Percentiles rank a stretch among this genome's conserved stretches.
These are phyloP conservation scores for Chrysogorgia sp. DNA, from an alignment of 92 coral and sea anemone species.

Conservation along the genomic window DNA sequence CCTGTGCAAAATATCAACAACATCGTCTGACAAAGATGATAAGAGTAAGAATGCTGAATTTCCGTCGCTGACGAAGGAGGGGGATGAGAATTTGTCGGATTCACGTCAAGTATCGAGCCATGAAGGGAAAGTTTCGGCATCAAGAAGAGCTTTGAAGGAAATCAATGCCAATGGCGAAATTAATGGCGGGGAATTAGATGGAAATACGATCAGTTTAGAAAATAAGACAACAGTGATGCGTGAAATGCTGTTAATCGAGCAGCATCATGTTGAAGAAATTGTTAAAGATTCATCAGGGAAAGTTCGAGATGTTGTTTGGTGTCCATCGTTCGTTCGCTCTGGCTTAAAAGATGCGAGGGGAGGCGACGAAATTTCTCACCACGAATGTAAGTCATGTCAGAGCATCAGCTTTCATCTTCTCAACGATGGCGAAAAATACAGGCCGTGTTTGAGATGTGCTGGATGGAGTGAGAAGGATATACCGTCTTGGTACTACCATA, in stretches of 20 bases:
- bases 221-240: not conserved
- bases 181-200: not conserved
- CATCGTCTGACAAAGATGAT: not conserved
- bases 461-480: conserved; percentile 29
- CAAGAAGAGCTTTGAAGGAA: conserved; percentile 13
- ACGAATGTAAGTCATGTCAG: conserved; percentile 26
- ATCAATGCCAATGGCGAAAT: not conserved
- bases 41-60: not conserved
- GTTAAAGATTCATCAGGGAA: conserved; percentile 14
- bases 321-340: conserved; percentile 24
- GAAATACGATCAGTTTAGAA: not conserved
- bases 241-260: conserved; percentile 15
- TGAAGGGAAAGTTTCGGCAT: not conserved
- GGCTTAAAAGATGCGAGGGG: conserved; percentile 34
- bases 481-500: conserved; percentile 58
- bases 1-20: not conserved
- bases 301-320: conserved; percentile 43
- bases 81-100: not conserved
- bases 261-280: conserved; percentile 32
- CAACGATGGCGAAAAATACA: conserved; percentile 40
- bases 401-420: conserved; percentile 31
- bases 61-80: not conserved
- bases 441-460: conserved; percentile 29
- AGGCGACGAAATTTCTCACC: conserved; percentile 33
- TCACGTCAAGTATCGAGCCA: not conserved